A percentile compares a stretch with the other conserved stretches of the same genome.
These are phyloP conservation scores for Sebastes matsubarae DNA, from an alignment of 2,797 vertebrate species.

Conservation along the genomic window DNA sequence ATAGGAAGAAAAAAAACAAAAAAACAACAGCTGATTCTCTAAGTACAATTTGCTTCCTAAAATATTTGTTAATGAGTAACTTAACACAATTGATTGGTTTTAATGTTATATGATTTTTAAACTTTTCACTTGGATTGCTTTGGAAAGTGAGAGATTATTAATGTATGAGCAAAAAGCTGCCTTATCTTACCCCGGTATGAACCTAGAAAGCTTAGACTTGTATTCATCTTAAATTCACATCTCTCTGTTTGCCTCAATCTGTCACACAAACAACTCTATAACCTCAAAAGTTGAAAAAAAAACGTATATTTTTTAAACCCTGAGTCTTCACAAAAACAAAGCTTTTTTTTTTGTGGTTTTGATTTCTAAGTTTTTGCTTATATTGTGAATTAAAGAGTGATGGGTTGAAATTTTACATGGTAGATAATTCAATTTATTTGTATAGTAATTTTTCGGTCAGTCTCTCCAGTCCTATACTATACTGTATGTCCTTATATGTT, in stretches of 20 bases:
- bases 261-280: constrained; percentile 36
- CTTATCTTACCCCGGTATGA: constrained; percentile 35
- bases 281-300: constrained; percentile 16
- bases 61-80: background rate
- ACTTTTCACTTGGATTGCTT: background rate
- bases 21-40: background rate
- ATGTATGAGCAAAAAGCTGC: constrained; percentile 26
- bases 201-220: constrained; percentile 36
- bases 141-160: constrained; percentile 25
- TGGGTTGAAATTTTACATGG: background rate
- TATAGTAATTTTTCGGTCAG: background rate
- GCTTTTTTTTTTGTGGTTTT: background rate
- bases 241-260: constrained; percentile 41
- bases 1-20: background rate
- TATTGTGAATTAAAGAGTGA: background rate
- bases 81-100: background rate
- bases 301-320: background rate
- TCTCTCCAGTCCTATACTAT: background rate
- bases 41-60: background rate
- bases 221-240: constrained; percentile 55
- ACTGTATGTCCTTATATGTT: too few relatives aligned
- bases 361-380: background rate
- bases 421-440: background rate
- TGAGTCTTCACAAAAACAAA: background rate
- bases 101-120: background rate